Evolutionary conservation across 1,140 invertebrate species (phyloP).

Genomic region (Microplitis demolitor): DNA sequence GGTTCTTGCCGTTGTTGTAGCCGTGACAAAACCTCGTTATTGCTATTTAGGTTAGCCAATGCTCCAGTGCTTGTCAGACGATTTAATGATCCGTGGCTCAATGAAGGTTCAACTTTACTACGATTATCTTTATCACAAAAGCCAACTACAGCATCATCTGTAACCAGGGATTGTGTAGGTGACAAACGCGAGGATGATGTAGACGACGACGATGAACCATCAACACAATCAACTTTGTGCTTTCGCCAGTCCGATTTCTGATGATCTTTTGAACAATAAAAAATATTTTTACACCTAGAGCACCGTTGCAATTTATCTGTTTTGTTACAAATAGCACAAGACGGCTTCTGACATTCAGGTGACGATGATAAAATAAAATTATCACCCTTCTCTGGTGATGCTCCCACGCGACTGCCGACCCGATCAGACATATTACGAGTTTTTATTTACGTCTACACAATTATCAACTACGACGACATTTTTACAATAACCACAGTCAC

Average conservation of each 20-base stretch:
- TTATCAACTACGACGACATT: conserved; percentile 25
- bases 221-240: conserved; percentile 54
- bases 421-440: conserved; percentile 26
- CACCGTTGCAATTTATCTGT: conserved; percentile 73
- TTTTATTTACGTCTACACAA: conserved; percentile 8
- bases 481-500: conserved; percentile 21
- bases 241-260: conserved; percentile 77
- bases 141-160: no score
- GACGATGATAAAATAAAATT: not conserved
- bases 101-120: no score
- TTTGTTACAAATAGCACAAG: conserved; percentile 72
- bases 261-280: conserved; percentile 81
- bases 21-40: no score
- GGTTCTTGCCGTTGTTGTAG: no score
- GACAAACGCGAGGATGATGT: no score
- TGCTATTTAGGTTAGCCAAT: no score
- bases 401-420: conserved; percentile 42
- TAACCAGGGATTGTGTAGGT: no score
- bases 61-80: no score
- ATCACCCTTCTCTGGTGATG: conserved; percentile 24
- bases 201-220: not conserved
- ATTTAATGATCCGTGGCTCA: no score
- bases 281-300: conserved; percentile 71
- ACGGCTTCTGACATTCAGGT: conserved; percentile 4
- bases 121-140: no score